A percentile compares a stretch with the other conserved stretches of the same genome.
Conservation (phyloP, 2,113 vertebrate species). For the Eleginops maclovinus region DNA sequence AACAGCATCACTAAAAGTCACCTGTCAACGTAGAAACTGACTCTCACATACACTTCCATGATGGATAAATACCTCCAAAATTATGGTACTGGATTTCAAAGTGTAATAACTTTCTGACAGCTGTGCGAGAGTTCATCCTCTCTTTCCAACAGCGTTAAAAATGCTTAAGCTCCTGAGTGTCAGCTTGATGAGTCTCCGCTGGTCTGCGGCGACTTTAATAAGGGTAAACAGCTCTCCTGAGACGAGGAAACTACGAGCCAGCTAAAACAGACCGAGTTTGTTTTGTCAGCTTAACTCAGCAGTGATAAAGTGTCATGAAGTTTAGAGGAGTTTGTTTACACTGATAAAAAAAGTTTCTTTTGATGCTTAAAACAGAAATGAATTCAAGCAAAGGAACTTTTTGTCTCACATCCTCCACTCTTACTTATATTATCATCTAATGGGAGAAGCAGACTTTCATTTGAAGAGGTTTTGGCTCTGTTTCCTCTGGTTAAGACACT, state of each 20-base stretch:
- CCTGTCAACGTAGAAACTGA: no score
- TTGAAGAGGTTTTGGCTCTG: slow-evolving; percentile 7
- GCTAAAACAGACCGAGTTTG: slow-evolving; percentile 13
- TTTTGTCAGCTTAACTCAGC: slow-evolving; percentile 31
- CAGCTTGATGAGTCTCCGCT: slow-evolving; percentile 63
- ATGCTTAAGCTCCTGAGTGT: slow-evolving; percentile 68
- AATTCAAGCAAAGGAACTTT: no score
- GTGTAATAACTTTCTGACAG: neutral
- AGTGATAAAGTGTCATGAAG: slow-evolving; percentile 5
- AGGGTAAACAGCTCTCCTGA: slow-evolving; percentile 48
- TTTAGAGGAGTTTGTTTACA: slow-evolving; percentile 24
- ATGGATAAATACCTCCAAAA: neutral
- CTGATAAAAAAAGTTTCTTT: neutral
- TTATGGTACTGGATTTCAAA: neutral
- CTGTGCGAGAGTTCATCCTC: neutral
- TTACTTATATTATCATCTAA: no score
- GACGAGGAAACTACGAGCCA: slow-evolving; percentile 7
- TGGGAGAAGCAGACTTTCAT: neutral
- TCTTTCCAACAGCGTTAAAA: slow-evolving; percentile 27
- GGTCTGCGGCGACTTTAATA: slow-evolving; percentile 62
- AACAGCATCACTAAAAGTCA: neutral
- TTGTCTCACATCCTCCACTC: no score
- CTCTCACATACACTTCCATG: neutral
- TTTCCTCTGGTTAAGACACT: slow-evolving; percentile 33
- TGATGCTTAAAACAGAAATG: neutral